Base-by-base conservation (phyloP, 92 coral and sea anemone species). In the Palythoa heliodiscus region DNA sequence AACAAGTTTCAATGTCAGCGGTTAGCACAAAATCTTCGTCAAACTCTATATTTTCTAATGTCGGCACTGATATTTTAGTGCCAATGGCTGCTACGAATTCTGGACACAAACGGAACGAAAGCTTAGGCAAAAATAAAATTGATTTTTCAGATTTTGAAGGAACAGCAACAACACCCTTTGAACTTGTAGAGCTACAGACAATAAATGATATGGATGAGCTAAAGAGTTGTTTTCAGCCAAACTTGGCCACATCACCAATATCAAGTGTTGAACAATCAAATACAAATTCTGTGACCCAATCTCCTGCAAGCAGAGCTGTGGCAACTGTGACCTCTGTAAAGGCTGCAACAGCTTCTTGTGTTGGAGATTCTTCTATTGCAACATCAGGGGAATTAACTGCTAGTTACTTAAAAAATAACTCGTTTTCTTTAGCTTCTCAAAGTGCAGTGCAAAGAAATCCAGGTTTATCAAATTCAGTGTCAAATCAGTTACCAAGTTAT, bases 91-190 rank as follows among this genome's bases (percentile, higher is more conserved):
- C 90, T n/a, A 80, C 88, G 57, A 87, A 91, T 50, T 74, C 80
- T 40, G 91, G 94, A 39, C 95, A 92, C 60, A 93, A 91, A 69
- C 80, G 91, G 86, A 91, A 88, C 19, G 93, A 93, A 61, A 97
- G 92, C 73, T 87, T 87, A 71, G 98, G 96, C 47, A 88, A 90
- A 80, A 92, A 90, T 66, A 74, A 91, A 37, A 87, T 97, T 86
- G 95, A 97, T 89, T 87, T 95, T 50, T 91, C 98, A 86, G 99
- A 97, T 91, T 97, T 97, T 93, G 99, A 97, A 74, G 93, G 92
- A 35, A 90, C 90, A 75, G 88, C 93, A 19, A 89, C 95, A 52
- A 87, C 95, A 29, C 99, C 99, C 55, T 97, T 97, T 91, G 99
- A 97, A 69, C 95, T 93, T 63, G 99, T 97, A 22, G 99, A 97